phyloP scores from a whole-genome alignment of 2,797 vertebrate genomes.

The Acropternis orthonyx region DNA sequence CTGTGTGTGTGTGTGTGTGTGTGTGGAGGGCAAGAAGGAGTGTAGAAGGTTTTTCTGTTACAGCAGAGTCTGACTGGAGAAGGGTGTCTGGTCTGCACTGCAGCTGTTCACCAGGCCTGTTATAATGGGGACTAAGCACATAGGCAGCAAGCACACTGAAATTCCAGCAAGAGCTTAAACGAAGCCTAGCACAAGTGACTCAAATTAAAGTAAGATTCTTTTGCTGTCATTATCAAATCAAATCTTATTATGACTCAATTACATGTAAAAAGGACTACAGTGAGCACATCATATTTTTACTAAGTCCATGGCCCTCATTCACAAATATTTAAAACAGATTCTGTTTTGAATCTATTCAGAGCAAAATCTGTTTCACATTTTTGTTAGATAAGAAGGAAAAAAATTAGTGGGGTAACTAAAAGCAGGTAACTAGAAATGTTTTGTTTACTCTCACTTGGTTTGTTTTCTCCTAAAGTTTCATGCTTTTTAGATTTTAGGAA shows the following conservation, averaged over 20 bases:
- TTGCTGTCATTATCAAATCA: background rate
- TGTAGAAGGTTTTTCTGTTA: background rate
- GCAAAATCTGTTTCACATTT: background rate
- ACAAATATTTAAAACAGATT: background rate
- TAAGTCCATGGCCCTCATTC: background rate
- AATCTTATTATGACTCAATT: background rate
- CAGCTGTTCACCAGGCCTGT: background rate
- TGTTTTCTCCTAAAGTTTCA: background rate
- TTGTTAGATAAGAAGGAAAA: background rate
- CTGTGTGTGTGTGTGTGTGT: background rate
- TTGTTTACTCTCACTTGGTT: background rate
- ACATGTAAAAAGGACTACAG: background rate
- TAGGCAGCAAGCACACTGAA: background rate
- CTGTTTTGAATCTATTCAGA: background rate
- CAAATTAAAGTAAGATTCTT: background rate
- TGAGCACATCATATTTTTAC: background rate
- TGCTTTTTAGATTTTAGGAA: background rate
- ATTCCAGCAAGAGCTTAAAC: background rate
- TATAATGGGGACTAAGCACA: background rate
- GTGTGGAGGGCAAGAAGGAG: background rate
- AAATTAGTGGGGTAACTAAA: background rate
- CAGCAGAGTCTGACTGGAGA: background rate
- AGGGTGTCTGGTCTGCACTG: background rate
- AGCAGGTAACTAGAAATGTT: background rate
- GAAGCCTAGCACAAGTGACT: background rate